Evolutionary conservation across 2,113 vertebrate species (phyloP).

Genomic region (Podocnemis expansa): DNA sequence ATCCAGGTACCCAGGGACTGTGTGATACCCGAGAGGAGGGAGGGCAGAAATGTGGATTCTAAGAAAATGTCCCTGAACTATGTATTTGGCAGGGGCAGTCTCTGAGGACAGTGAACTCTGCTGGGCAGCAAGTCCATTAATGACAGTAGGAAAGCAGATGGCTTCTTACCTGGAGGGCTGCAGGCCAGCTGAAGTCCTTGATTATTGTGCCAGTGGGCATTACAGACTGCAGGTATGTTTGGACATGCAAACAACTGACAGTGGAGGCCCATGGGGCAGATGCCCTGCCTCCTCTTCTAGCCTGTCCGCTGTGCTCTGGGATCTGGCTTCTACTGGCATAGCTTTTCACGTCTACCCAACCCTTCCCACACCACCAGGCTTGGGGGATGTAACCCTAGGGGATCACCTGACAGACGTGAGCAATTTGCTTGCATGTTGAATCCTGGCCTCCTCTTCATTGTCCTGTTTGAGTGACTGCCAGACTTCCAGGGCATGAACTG

Average conservation of each 20-base stretch:
- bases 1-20: not conserved
- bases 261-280: not conserved
- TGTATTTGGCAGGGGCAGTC: rapidly evolving
- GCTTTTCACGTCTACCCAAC: not conserved
- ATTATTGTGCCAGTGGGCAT: not conserved
- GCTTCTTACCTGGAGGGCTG: rapidly evolving
- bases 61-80: no score
- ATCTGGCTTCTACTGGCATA: not conserved
- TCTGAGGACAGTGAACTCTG: not conserved
- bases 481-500: not conserved
- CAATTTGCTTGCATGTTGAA: not conserved
- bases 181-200: rapidly evolving
- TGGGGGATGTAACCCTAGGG: not conserved
- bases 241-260: not conserved
- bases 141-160: not conserved
- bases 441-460: not conserved
- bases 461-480: not conserved
- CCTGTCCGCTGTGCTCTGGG: not conserved
- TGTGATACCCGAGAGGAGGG: not conserved
- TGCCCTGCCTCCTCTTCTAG: not conserved
- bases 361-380: not conserved
- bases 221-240: not conserved
- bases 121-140: not conserved
- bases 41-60: not conserved
- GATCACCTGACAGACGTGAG: not conserved